phyloP scores from a whole-genome alignment of 1,140 invertebrate species.

The Megathymus violae region DNA sequence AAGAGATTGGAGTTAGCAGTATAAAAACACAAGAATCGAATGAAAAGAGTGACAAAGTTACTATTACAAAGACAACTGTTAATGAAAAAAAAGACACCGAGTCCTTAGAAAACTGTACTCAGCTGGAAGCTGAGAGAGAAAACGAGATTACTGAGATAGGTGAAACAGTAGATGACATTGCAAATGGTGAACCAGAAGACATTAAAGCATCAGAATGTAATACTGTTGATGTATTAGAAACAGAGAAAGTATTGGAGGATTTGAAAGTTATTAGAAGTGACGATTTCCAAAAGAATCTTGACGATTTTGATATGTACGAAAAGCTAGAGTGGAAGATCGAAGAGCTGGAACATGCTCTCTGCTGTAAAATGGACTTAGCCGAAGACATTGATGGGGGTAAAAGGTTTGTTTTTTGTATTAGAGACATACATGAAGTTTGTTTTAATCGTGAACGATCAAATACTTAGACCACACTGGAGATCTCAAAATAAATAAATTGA shows the following conservation, averaged over 20 bases:
- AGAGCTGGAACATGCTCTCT: slow-evolving; percentile 64
- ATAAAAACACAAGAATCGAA: not conserved
- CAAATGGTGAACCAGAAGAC: no score
- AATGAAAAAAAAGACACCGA: not conserved
- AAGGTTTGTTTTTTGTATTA: no score
- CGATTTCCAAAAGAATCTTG: slow-evolving; percentile 52
- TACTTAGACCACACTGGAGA: no score
- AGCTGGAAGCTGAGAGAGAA: no score
- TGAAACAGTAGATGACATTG: no score
- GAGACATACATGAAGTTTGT: slow-evolving; percentile 29
- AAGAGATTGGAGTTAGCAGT: not conserved
- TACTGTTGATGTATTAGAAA: no score
- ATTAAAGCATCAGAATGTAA: no score
- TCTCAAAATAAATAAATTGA: not conserved
- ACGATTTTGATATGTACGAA: slow-evolving; percentile 75
- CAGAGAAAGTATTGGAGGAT: no score
- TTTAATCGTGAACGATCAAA: not conserved
- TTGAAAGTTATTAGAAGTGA: slow-evolving; percentile 18
- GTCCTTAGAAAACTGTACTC: not conserved
- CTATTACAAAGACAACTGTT: not conserved
- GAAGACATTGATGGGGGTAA: slow-evolving; percentile 77
- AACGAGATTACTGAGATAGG: no score
- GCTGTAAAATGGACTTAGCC: slow-evolving; percentile 72
- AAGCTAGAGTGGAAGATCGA: slow-evolving; percentile 75
- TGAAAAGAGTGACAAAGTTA: slow-evolving; percentile 4